phyloP scores from a whole-genome alignment of 2,888 invertebrate genomes.

The Crematogaster levior region DNA sequence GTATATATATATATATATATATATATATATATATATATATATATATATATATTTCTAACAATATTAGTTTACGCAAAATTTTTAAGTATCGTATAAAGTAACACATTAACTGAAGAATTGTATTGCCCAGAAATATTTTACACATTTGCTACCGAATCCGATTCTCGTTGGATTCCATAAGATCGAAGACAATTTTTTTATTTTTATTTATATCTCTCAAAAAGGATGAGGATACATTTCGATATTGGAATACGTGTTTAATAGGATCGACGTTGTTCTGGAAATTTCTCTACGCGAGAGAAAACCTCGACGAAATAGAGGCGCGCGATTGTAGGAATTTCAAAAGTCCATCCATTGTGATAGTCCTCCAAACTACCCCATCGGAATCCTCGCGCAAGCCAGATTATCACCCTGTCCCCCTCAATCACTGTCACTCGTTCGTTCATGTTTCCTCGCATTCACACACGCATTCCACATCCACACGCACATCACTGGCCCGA shows the following conservation, averaged over 20 bases:
- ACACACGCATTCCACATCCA: conserved; percentile 73
- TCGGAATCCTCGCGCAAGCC: conserved; percentile 56
- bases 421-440: conserved; percentile 75
- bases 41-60: no score
- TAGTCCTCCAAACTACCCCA: conserved; percentile 65
- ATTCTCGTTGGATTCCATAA: neutral
- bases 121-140: conserved; percentile 49
- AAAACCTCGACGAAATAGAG: conserved; percentile 56
- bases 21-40: no score
- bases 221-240: conserved; percentile 9
- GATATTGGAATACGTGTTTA: neutral
- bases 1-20: no score
- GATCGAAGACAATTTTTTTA: neutral
- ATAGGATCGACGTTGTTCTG: conserved; percentile 35
- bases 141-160: neutral
- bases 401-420: conserved; percentile 52
- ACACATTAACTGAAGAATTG: neutral
- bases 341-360: conserved; percentile 67
- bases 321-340: conserved; percentile 69
- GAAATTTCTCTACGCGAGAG: conserved; percentile 58
- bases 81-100: neutral
- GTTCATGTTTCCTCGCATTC: conserved; percentile 74
- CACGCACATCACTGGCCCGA: conserved; percentile 72
- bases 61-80: neutral
- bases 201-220: conserved; percentile 10